A percentile compares a stretch with the other conserved stretches of the same genome.
Evolutionary conservation across 2,797 vertebrate genomes (phyloP).

Genomic region (Sebastes nivosus): DNA sequence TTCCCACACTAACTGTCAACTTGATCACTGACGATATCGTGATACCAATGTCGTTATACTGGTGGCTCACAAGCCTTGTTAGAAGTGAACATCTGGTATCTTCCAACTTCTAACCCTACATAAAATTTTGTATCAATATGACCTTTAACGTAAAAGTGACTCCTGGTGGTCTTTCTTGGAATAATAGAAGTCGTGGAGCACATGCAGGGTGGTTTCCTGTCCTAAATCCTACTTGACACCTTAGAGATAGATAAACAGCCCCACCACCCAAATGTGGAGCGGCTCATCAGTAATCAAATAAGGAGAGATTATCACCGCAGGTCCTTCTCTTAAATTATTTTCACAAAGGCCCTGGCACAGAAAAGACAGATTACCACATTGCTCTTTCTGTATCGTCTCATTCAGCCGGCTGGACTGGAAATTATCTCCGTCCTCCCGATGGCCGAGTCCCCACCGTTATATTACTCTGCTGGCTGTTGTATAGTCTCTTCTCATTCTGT

Average conservation of each 20-base stretch:
- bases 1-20: too few species aligned
- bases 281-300: conserved; percentile 47
- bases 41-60: fast-evolving
- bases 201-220: background rate
- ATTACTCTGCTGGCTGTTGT: background rate
- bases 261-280: background rate
- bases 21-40: too few species aligned
- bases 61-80: too few species aligned
- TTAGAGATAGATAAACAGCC: conserved; percentile 20
- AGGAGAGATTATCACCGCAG: conserved; percentile 39
- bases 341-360: conserved; percentile 35
- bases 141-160: background rate
- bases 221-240: conserved; percentile 10
- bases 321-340: conserved; percentile 48
- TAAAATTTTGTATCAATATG: too few species aligned
- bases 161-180: background rate
- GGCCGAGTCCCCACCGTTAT: conserved; percentile 10
- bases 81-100: too few species aligned
- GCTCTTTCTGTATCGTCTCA: conserved; percentile 6
- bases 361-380: conserved; percentile 25
- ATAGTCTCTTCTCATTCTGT: background rate
- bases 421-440: conserved; percentile 31
- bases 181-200: background rate
- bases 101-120: too few species aligned
- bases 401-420: conserved; percentile 19